Evolutionary conservation across 2,888 invertebrate genomes (phyloP).

Genomic region (Cataglyphis rosenhaueri): DNA sequence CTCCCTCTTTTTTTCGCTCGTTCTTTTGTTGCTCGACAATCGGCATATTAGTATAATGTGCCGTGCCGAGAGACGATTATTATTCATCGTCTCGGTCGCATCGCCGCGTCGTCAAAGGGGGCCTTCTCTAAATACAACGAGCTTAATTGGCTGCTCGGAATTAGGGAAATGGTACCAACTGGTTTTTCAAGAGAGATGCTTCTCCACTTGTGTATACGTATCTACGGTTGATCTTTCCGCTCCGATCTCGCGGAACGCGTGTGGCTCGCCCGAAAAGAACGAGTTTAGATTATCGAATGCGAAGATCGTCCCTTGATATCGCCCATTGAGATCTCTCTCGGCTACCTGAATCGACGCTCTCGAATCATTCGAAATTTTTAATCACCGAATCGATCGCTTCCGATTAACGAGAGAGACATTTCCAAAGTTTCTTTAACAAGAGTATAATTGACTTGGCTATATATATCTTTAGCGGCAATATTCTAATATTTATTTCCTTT

Average conservation of each 20-base stretch:
- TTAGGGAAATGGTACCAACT: constrained; percentile 55
- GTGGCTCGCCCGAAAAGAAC: background rate
- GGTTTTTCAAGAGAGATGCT: constrained; percentile 48
- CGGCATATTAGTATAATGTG: constrained; percentile 71
- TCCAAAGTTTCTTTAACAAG: background rate
- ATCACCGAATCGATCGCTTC: background rate
- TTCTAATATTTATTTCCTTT: background rate
- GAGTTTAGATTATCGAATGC: constrained; percentile 4
- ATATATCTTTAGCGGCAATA: background rate
- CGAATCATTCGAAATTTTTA: constrained; percentile 21
- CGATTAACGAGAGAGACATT: background rate
- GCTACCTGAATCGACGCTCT: background rate
- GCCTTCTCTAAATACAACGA: constrained; percentile 69
- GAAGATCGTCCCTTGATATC: background rate
- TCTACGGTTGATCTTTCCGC: constrained; percentile 64
- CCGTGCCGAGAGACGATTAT: constrained; percentile 44
- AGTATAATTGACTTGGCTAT: background rate
- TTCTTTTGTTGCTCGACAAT: constrained; percentile 60
- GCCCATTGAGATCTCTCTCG: background rate
- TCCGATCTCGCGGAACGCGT: constrained; percentile 30
- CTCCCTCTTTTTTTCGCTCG: background rate
- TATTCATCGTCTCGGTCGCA: constrained; percentile 60
- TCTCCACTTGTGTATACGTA: constrained; percentile 55
- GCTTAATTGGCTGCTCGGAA: constrained; percentile 67
- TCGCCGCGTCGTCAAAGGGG: constrained; percentile 69